Percentiles rank a stretch among this genome's conserved stretches.
Conservation (phyloP, 2,113 vertebrate genomes). For the Gobiocypris rarus region DNA sequence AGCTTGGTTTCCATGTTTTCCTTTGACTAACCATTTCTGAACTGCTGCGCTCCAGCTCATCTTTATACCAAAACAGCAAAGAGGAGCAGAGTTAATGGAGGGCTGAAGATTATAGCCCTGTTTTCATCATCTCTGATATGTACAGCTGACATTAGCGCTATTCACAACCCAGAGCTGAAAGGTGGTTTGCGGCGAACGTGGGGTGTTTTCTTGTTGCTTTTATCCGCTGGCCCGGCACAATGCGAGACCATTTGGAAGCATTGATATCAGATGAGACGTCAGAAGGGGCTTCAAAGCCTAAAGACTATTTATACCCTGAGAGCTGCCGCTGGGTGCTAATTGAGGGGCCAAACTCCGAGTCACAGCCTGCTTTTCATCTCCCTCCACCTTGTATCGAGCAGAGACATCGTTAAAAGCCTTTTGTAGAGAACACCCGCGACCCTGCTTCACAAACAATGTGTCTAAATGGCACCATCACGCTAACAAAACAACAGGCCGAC, state of each 20-base stretch:
- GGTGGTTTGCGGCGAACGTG: background rate
- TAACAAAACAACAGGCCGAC: slow-evolving; percentile 44
- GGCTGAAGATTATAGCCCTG: background rate
- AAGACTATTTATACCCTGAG: slow-evolving; percentile 51
- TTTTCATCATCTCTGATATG: slow-evolving; percentile 14
- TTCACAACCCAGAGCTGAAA: slow-evolving; percentile 16
- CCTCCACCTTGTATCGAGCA: slow-evolving; percentile 26
- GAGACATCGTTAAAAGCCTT: slow-evolving; percentile 56
- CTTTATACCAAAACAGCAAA: background rate
- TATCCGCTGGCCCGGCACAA: slow-evolving; percentile 5
- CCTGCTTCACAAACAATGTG: slow-evolving; percentile 34
- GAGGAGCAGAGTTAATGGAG: background rate
- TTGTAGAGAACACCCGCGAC: slow-evolving; percentile 43
- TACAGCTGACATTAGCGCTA: slow-evolving; percentile 4
- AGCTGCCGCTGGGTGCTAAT: slow-evolving; percentile 52
- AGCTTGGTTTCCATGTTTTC: background rate
- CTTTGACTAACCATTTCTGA: background rate
- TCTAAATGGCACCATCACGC: slow-evolving; percentile 49
- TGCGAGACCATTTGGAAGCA: slow-evolving; percentile 37
- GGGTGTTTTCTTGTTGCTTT: slow-evolving; percentile 32
- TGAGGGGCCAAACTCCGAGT: slow-evolving; percentile 46
- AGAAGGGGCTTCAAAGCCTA: slow-evolving; percentile 52
- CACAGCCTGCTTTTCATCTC: slow-evolving; percentile 48
- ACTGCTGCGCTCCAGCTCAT: background rate
- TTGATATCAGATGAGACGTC: slow-evolving; percentile 46